Percentiles rank a stretch among this genome's conserved stretches.
Conservation (phyloP, 2,797 vertebrate species). For the Poecile montanus region DNA sequence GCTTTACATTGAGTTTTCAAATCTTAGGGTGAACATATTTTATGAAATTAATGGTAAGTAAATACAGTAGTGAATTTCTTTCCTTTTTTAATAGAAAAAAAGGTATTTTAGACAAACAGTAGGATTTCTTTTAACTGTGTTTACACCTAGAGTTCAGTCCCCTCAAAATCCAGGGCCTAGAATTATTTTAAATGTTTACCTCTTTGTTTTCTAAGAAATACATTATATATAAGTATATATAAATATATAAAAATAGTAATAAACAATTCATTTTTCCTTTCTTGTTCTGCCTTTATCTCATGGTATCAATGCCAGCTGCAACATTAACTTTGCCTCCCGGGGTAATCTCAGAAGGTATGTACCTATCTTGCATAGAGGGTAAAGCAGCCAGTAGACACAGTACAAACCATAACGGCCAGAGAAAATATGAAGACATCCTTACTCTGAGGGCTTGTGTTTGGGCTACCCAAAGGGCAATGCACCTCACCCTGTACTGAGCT, state of each 20-base stretch:
- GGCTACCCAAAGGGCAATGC: background rate
- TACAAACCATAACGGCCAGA: background rate
- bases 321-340: background rate
- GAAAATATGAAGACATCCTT: background rate
- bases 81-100: background rate
- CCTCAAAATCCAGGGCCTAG: background rate
- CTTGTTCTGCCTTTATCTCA: background rate
- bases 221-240: background rate
- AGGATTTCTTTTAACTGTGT: background rate
- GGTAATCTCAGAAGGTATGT: background rate
- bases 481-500: background rate
- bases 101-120: background rate
- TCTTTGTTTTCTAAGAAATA: background rate
- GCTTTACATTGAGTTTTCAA: background rate
- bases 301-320: background rate
- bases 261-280: background rate
- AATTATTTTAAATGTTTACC: background rate
- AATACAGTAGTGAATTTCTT: background rate
- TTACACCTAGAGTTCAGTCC: background rate
- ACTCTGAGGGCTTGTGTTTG: background rate
- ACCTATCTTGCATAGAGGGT: fast-evolving
- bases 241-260: no score
- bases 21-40: background rate
- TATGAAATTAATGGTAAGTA: background rate
- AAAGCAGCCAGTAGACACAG: background rate